phyloP scores from a whole-genome alignment of 2,113 vertebrate genomes.

The Burhinus bistriatus region DNA sequence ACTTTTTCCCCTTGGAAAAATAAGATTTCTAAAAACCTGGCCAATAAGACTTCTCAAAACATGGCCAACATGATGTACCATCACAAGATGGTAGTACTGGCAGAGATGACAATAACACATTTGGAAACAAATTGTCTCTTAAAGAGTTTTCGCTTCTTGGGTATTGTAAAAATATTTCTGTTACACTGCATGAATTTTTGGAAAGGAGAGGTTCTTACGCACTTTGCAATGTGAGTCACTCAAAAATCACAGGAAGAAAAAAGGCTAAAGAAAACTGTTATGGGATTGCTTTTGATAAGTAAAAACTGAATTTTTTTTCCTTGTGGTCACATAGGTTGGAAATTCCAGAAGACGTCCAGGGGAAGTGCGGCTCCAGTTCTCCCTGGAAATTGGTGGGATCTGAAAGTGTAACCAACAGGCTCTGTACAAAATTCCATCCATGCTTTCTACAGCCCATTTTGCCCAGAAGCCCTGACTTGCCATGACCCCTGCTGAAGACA shows the following conservation, averaged over 20 bases:
- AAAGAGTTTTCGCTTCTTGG: neutral
- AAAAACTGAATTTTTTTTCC: neutral
- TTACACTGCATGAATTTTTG: neutral
- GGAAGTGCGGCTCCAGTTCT: neutral
- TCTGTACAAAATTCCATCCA: neutral
- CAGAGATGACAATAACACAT: neutral
- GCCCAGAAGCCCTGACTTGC: neutral
- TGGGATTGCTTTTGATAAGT: neutral
- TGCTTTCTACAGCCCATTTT: neutral
- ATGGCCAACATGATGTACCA: neutral
- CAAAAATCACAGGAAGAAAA: neutral
- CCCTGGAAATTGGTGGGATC: neutral
- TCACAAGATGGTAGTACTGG: neutral
- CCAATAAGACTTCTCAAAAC: neutral
- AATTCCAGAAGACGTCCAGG: neutral
- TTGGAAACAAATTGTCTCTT: neutral
- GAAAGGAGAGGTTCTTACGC: neutral
- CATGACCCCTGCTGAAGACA: neutral
- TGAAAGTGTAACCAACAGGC: neutral
- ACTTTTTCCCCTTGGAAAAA: neutral
- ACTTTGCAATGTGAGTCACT: neutral
- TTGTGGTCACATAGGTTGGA: neutral
- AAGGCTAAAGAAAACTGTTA: neutral
- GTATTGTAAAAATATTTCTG: neutral
- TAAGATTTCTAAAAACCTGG: neutral